phyloP scores from a whole-genome alignment of 2,888 invertebrate genomes.

The Tenthredo scrophulariae region DNA sequence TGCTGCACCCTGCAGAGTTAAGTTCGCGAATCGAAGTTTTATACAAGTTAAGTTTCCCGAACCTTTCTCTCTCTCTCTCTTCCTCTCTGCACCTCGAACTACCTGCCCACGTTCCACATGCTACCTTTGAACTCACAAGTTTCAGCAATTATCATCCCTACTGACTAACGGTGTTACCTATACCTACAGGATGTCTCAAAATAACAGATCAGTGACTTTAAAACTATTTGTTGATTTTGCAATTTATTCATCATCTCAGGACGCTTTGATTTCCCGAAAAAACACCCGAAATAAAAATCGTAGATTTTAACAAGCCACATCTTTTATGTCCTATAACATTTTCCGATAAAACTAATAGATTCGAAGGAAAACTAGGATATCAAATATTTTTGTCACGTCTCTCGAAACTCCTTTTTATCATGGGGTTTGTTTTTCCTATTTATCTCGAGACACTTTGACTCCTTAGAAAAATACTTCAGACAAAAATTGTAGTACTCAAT shows the following conservation, averaged over 20 bases:
- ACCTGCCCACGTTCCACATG: conserved; percentile 57
- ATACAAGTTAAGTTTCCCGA: conserved; percentile 67
- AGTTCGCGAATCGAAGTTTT: conserved; percentile 73
- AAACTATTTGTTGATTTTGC: not conserved
- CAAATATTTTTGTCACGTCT: not conserved
- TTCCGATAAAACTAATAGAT: not conserved
- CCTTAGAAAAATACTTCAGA: not conserved
- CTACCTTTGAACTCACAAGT: conserved; percentile 62
- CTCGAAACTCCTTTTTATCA: not conserved
- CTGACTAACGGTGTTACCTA: not conserved
- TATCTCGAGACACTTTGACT: not conserved
- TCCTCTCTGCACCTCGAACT: conserved; percentile 60
- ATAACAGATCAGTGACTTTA: not conserved
- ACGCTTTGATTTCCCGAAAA: not conserved
- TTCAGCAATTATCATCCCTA: conserved; percentile 67
- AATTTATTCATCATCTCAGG: not conserved
- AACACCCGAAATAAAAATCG: not conserved
- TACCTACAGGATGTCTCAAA: not conserved
- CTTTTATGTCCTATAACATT: conserved; percentile 4
- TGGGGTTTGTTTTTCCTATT: not conserved
- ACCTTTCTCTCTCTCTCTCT: conserved; percentile 54
- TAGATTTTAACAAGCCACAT: not conserved
- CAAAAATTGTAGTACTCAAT: not conserved
- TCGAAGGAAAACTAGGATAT: not conserved
- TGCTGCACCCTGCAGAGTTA: conserved; percentile 64